These are phyloP conservation scores for Lasioglossum baleicum DNA, from an alignment of 1,140 invertebrate genomes.

Conservation along the genomic window DNA sequence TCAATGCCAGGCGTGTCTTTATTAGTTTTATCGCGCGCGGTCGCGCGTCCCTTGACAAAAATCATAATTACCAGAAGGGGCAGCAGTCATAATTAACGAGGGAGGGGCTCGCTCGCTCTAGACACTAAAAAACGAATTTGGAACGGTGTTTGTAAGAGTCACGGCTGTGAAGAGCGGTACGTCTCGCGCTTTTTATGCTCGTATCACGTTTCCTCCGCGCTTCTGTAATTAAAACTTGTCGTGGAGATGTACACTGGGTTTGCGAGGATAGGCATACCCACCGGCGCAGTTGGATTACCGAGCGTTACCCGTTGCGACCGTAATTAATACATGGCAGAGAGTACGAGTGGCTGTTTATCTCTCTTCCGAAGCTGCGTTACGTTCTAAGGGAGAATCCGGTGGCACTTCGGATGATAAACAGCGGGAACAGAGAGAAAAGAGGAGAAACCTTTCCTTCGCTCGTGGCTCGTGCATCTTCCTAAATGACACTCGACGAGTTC, in stretches of 20 bases:
- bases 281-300: constrained; percentile 1
- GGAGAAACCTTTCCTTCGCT: neutral
- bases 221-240: constrained; percentile 44
- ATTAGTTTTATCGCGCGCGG: no score
- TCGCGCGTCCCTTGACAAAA: no score
- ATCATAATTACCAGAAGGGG: neutral
- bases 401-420: constrained; percentile 37
- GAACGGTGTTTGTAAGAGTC: constrained; percentile 19
- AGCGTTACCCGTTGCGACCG: constrained; percentile 17
- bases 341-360: constrained; percentile 45
- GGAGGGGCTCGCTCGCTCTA: neutral
- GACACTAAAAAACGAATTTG: constrained; percentile 23
- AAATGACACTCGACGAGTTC: constrained; percentile 2
- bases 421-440: neutral
- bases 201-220: neutral
- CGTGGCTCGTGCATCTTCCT: constrained; percentile 1
- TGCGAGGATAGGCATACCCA: neutral
- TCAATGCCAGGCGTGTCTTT: no score
- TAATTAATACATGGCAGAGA: constrained; percentile 43
- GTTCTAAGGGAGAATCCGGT: constrained; percentile 1
- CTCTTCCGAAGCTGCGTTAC: constrained; percentile 29
- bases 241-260: constrained; percentile 2
- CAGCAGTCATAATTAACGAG: neutral
- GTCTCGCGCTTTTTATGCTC: constrained; percentile 28
- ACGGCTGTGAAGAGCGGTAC: constrained; percentile 8